Base-by-base conservation (phyloP, 30 jellyfish, hydroid and myxozoan species). In the Mastigias papua region DNA sequence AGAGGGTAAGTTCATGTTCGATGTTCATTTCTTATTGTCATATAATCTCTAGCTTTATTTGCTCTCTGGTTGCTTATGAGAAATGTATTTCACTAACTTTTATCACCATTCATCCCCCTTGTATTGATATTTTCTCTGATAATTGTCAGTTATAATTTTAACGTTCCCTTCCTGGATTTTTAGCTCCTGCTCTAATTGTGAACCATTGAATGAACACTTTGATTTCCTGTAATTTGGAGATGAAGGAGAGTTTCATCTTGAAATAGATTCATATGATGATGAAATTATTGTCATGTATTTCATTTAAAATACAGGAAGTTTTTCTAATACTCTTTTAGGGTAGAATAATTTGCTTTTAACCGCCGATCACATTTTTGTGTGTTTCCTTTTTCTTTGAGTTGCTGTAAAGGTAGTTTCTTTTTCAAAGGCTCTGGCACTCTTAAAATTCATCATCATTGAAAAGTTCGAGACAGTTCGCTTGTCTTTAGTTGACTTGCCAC, bases 371-470 rank as follows among this genome's bases (percentile, higher is more conserved):
- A 42, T 42, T 4, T 15, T 42, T 4, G 13, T 42, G 7, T 42
- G 13, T 42, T 15, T 42, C 54, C 7, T 15, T 0, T 42, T 42
- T 42, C 13, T 42, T 15, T 15, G 54, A 42, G 13, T 15, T 42
- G 54, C 13, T 0, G 13, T 15, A 8, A 42, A 42, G 13, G 13
- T 42, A 4, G 54, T 72, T 37, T 22, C 69, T 21, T 42, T 11
- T 28, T 33, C 49, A 37, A 46, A 84, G 93, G 93, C 93, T 3
- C 34, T 84, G 69, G 75, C 34, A 9, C 78, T 84, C 51, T 49
- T 84, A 22, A 82, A 76, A 32, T 50, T 70, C 42, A 57, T 84
- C 42, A 48, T 84, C 61, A 0, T 69, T 6, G 93, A 84, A 1
- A 54, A 71, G 69, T 9, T 61, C 30, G 77, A 69, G 20, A 23